Base-by-base conservation (phyloP, 2,797 vertebrate species). In the Myripristis jacobus region DNA sequence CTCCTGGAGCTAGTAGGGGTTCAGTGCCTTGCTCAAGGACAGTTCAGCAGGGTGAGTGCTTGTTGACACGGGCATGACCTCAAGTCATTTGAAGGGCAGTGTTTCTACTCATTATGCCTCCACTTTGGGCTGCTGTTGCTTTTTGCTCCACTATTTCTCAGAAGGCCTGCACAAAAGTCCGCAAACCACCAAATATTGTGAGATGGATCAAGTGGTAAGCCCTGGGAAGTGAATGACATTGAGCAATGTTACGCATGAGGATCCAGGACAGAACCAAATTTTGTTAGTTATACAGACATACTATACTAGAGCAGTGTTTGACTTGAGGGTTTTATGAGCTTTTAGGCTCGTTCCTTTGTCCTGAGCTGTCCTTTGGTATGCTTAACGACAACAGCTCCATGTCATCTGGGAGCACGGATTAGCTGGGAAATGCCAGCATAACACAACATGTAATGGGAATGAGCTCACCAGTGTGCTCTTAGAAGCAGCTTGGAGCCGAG, bases 281-380 rank as follows among this genome's bases (percentile, higher is more conserved):
- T 77, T 18, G 13, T 74, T 71, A 59, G 29, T 61, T 46, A 53
- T 52, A 73, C 62, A 67, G 66, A 71, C 53, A 55, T 18, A 21
- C 64, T 29, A 12, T 70, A 66, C 58, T 58, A 50, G 15, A 74
- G 58, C 47, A 25, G 38, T 71, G 67, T 85, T 83, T 85, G 58
- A 85, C 77, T 70, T 55, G 2, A 64, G 34, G 59, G 56, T 79
- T 89, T 90, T 85, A 89, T 88, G 36, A 74, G 83, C 84, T 90
- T 85, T 85, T 83, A 83, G 61, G n/a, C 2, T 22, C 16, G 21
- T 82, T 85, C 61, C 67, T 79, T 82, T 80, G 55, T 81, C 72
- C 70, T 82, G 72, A 88, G 68, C 54, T 83, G 43, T 68, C 68
- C 66, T 81, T 74, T 74, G 29, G 48, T 74, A 53, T 70, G 57